phyloP scores from a whole-genome alignment of 2,888 invertebrate species.

The Latrodectus elegans region DNA sequence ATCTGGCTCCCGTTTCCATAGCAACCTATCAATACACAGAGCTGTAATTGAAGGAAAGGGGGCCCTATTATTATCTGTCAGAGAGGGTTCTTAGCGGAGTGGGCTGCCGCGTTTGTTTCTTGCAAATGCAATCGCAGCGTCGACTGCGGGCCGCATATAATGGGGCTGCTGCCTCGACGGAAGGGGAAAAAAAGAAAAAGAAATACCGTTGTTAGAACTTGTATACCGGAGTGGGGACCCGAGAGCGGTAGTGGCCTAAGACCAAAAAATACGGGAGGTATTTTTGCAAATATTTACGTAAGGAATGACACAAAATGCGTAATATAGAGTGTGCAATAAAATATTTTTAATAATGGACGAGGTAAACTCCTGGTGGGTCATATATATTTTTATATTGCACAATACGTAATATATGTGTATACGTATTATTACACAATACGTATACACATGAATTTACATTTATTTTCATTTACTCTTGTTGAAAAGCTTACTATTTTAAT shows the following conservation, averaged over 20 bases:
- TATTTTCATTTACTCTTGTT: no score
- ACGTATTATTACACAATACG: no score
- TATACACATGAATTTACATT: no score
- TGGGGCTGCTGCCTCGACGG: conserved; percentile 58
- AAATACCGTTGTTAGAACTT: conserved; percentile 55
- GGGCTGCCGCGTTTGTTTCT: conserved; percentile 64
- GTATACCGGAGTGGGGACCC: conserved; percentile 10
- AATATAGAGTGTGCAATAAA: no score
- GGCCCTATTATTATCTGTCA: conserved; percentile 68
- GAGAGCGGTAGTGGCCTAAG: conserved; percentile 42
- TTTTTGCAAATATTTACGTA: not conserved
- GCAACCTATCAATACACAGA: conserved; percentile 68
- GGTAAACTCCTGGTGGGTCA: no score
- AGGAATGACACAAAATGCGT: not conserved
- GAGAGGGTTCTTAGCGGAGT: conserved; percentile 64
- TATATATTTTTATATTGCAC: no score
- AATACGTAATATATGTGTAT: no score
- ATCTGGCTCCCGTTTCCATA: conserved; percentile 67
- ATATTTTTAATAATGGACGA: no score
- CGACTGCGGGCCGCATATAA: conserved; percentile 41
- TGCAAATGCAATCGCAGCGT: conserved; percentile 54
- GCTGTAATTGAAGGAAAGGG: conserved; percentile 68
- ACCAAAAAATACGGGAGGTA: conserved; percentile 1
- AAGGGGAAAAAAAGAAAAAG: not conserved
- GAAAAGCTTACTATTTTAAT: no score